Evolutionary conservation across 2,113 vertebrate genomes (phyloP).

Genomic region (Cryptotis parvus): DNA sequence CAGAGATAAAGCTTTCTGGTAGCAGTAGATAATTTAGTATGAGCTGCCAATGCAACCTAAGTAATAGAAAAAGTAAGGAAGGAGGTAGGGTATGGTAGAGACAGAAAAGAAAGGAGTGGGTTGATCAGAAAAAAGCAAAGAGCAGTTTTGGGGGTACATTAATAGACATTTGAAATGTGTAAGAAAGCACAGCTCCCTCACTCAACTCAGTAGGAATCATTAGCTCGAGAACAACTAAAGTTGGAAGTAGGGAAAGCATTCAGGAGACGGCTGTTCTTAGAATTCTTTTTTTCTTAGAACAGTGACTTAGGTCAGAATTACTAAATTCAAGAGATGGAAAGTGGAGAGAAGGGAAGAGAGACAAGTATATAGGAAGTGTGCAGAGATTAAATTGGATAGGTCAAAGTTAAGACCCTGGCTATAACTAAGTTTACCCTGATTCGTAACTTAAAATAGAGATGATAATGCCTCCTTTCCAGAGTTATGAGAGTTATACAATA

Average conservation of each 20-base stretch:
- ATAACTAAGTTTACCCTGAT: slow-evolving; percentile 32
- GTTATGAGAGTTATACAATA: background rate
- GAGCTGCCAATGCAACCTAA: background rate
- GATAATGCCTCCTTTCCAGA: slow-evolving; percentile 16
- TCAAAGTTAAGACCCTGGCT: background rate
- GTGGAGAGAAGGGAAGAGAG: background rate
- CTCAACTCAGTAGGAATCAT: background rate
- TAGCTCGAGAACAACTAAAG: slow-evolving; percentile 23
- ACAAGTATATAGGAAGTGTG: background rate
- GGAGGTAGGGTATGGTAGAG: background rate
- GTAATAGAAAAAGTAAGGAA: background rate
- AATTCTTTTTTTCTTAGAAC: no score
- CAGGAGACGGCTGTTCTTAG: background rate
- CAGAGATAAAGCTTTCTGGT: slow-evolving; percentile 43
- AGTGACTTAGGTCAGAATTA: slow-evolving; percentile 13
- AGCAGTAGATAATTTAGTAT: slow-evolving; percentile 15
- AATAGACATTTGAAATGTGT: background rate
- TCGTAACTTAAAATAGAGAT: slow-evolving; percentile 46
- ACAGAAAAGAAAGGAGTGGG: background rate
- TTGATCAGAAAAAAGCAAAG: background rate
- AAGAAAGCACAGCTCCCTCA: background rate
- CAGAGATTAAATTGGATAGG: background rate
- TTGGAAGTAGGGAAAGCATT: background rate
- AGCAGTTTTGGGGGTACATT: background rate
- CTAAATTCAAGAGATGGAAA: background rate